Evolutionary conservation across 2,113 vertebrate species (phyloP).

Genomic region (Solea senegalensis): DNA sequence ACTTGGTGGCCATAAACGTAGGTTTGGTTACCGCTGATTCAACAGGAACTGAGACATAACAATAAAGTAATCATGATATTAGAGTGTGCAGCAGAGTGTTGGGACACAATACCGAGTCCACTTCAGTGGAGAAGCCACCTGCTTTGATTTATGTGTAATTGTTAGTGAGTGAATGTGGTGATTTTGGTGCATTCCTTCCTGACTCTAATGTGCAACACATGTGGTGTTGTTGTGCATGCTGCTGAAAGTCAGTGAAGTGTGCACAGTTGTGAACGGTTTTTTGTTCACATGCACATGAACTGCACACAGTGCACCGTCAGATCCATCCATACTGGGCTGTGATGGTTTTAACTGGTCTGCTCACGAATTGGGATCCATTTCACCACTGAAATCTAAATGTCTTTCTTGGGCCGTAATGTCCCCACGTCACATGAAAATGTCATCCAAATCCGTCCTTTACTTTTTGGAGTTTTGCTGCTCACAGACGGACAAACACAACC

Average conservation of each 20-base stretch:
- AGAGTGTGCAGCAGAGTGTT: background rate
- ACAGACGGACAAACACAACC: too few species aligned
- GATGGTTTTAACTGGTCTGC: too few species aligned
- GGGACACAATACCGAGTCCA: conserved; percentile 4
- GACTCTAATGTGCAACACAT: conserved; percentile 56
- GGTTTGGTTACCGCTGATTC: too few species aligned
- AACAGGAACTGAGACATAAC: too few species aligned
- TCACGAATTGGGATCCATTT: too few species aligned
- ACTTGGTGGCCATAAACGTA: too few species aligned
- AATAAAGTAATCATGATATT: background rate
- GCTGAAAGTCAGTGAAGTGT: background rate
- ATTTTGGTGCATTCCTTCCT: conserved; percentile 46
- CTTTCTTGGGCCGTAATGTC: too few species aligned
- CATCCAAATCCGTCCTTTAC: too few species aligned
- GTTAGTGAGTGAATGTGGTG: background rate
- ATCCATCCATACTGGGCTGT: background rate
- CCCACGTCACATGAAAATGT: too few species aligned
- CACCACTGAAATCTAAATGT: too few species aligned
- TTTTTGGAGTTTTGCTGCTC: too few species aligned
- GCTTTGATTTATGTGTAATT: conserved; percentile 35
- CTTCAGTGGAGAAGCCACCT: conserved; percentile 36
- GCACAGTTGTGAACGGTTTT: background rate
- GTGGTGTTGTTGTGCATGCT: conserved; percentile 24
- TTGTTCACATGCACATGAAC: background rate
- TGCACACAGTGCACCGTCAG: background rate